A percentile compares a stretch with the other conserved stretches of the same genome.
Evolutionary conservation across 1,140 invertebrate genomes (phyloP).

Genomic region (Cephus cinctus): DNA sequence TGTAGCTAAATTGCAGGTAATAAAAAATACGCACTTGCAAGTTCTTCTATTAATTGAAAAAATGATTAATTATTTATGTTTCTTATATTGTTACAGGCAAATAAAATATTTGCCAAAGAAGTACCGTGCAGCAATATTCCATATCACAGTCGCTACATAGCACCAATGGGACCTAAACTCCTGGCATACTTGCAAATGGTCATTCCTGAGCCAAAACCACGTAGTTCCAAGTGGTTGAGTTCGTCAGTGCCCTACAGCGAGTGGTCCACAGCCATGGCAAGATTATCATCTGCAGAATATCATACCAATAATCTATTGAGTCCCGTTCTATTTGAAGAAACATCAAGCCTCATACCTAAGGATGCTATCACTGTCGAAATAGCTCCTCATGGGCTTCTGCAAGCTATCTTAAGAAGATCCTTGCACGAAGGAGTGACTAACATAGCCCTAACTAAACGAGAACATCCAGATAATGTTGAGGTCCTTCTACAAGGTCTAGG

Average conservation of each 20-base stretch:
- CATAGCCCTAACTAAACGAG: slow-evolving; percentile 77
- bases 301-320: slow-evolving; percentile 88
- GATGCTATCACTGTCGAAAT: slow-evolving; percentile 82
- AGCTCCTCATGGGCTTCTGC: slow-evolving; percentile 78
- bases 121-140: slow-evolving; percentile 70
- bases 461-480: slow-evolving; percentile 68
- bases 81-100: slow-evolving; percentile 55
- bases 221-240: slow-evolving; percentile 82
- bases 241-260: slow-evolving; percentile 75
- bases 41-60: background rate
- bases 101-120: slow-evolving; percentile 75
- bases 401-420: slow-evolving; percentile 65
- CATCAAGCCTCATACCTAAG: slow-evolving; percentile 70
- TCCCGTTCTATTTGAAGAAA: slow-evolving; percentile 86
- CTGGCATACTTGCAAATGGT: slow-evolving; percentile 71
- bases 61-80: background rate
- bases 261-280: slow-evolving; percentile 73
- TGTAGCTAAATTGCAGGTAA: slow-evolving; percentile 51
- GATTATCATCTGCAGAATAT: slow-evolving; percentile 83
- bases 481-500: slow-evolving; percentile 75
- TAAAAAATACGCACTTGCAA: slow-evolving; percentile 5
- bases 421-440: slow-evolving; percentile 62
- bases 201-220: slow-evolving; percentile 66
- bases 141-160: slow-evolving; percentile 72
- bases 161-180: slow-evolving; percentile 66